Evolutionary conservation across 2,888 invertebrate species (phyloP), one percentile per base, ranked within the genome.

Genomic region (Opisthograptis luteolata): DNA sequence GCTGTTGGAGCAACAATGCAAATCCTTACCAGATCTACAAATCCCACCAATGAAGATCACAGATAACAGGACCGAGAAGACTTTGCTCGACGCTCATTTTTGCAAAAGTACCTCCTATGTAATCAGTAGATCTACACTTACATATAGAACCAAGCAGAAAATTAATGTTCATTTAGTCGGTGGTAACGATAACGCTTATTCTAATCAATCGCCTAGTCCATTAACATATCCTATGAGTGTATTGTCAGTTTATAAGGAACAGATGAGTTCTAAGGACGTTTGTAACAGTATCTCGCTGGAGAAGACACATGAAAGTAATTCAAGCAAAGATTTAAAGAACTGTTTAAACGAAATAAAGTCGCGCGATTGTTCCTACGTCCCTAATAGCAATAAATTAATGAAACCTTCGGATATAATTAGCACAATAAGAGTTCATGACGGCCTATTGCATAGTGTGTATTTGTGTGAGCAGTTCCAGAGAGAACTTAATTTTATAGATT

Each of bases 361-460:
- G 27, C 64, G 76, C 56, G 70, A 81, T 75, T 78, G 74, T 69
- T 75, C 81, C 42, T 77, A 76, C 52, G 64, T 68, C 51, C 68
- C 72, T 59, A 75, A 79, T 63, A 74, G 64, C 46, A 64, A 64
- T 67, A 83, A 84, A 76, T 81, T 89, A 75, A 76, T 84, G 55
- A 90, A 89, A 66, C 90, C 89, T 22, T 89, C 89, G 0, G 87
- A 89, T 60, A 77, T 89, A 73, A 89, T 90, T 70, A 84, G 81
- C 62, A 76, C 83, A 76, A 84, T 89, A 69, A 79, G 74, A 66
- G 70, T 82, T 66, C 81, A 80, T 67, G 78, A 70, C 46, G 71
- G 71, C 36, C 60, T 86, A 55, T 70, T 86, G 60, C 81, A 76
- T 54, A 79, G 68, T 40, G 84, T 85, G 63, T 82, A 74, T 62